A percentile compares a stretch with the other conserved stretches of the same genome.
phyloP scores from a whole-genome alignment of 2,797 vertebrate genomes.

The Kryptopterus vitreolus region DNA sequence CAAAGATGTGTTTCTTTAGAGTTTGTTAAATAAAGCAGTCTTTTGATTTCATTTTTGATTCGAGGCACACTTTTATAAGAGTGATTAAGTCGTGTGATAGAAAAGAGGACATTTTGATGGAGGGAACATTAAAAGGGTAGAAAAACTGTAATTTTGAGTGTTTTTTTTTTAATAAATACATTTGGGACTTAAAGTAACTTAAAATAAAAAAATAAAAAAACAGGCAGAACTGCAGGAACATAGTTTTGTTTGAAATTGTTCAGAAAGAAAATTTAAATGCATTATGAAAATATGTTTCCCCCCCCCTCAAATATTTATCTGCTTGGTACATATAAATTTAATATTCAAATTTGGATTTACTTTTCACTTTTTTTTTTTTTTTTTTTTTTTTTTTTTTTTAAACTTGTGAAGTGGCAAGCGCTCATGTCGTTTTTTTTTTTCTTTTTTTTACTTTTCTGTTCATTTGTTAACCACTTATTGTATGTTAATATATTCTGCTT shows the following conservation, averaged over 20 bases:
- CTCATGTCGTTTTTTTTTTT: constrained; percentile 56
- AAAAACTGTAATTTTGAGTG: not conserved
- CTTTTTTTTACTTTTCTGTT: constrained; percentile 72
- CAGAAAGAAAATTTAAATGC: constrained; percentile 10
- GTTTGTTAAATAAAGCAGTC: constrained; percentile 5
- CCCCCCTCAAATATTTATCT: not conserved
- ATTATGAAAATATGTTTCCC: not conserved
- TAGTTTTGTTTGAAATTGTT: not conserved
- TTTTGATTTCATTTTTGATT: constrained; percentile 23
- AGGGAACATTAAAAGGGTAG: constrained; percentile 8
- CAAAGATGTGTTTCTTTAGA: constrained; percentile 32
- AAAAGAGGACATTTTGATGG: constrained; percentile 1
- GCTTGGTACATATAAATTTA: constrained; percentile 32
- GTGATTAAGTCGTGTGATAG: not conserved
- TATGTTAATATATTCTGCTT: constrained; percentile 86
- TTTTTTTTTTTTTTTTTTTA: constrained; percentile 28
- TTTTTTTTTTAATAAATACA: constrained; percentile 12
- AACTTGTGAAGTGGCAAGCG: constrained; percentile 61
- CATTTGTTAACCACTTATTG: constrained; percentile 87
- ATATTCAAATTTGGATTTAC: constrained; percentile 17
- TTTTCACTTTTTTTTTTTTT: constrained; percentile 7
- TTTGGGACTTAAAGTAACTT: too few species aligned
- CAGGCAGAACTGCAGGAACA: not conserved
- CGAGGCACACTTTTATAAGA: not conserved
- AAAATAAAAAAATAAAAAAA: too few species aligned